Evolutionary conservation across 2,797 vertebrate species (phyloP), one percentile per base, ranked within the genome.

Genomic region (Danio tinwini): DNA sequence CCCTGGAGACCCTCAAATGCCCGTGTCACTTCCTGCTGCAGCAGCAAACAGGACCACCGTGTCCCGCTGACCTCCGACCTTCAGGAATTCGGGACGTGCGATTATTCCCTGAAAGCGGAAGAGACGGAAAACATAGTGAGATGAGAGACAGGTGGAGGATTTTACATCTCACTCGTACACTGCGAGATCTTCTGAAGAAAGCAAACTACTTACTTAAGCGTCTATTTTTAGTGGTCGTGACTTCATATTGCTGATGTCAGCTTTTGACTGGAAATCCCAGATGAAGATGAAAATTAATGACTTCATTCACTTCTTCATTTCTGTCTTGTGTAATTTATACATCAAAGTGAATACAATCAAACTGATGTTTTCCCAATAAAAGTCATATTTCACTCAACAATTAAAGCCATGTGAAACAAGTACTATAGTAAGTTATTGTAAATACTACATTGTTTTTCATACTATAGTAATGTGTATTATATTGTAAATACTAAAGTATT

Each of bases 21-120:
- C 64, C 55, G 67, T 88, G 88, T 86, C 85, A 85, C 65, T 81
- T 85, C 84, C 80, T 82, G 77, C 76, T 42, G 37, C 61, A 64
- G 59, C 67, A 19, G 13, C 21, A 81, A 78, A 45, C 42, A 44
- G 52, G 76, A 19, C 64, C 50, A 4, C 7, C 1, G 13, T 21
- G 19, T 73, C 16, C 21, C 37, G 0, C 13, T 68, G 73, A 81
- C 78, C 61, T 49, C 29, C 49, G 73, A 81, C 78, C 82, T 61
- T 71, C n/a, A 3, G 19, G 42, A 37, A 40, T 70, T 5, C 45
- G 40, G 58, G 59, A 76, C 61, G 69, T 52, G n/a, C 42, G 16
- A 69, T 56, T 29, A n/a, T 49, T 16, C 63, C 16, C 16, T 65
- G 21, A 75, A 63, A 76, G 8, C 2, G 8, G 70, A 17, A 67